A percentile compares a stretch with the other conserved stretches of the same genome.
Conservation (phyloP, 2,113 vertebrate species). For the Morone saxatilis region DNA sequence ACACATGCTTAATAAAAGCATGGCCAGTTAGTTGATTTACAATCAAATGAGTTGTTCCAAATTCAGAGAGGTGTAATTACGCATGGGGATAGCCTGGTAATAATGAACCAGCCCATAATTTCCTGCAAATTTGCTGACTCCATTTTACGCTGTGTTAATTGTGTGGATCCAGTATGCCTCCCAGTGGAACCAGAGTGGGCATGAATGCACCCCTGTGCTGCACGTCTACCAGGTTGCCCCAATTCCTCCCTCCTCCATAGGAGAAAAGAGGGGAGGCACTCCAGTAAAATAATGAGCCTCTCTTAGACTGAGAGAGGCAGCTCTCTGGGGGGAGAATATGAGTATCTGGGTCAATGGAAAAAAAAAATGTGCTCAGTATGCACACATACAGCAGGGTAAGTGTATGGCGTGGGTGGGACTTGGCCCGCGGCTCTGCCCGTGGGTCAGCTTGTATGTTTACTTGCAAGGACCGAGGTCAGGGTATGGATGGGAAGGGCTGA, state of each 20-base stretch:
- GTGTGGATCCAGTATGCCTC: constrained; percentile 63
- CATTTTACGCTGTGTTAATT: constrained; percentile 70
- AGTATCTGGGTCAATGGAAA: constrained; percentile 79
- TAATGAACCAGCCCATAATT: constrained; percentile 68
- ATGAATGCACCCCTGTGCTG: constrained; percentile 55
- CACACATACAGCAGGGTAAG: constrained; percentile 58
- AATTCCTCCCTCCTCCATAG: constrained; percentile 60
- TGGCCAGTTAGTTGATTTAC: constrained; percentile 53
- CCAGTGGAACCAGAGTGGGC: constrained; percentile 47
- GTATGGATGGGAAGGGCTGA: constrained; percentile 65
- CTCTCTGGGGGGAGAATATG: constrained; percentile 75
- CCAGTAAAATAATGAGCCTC: constrained; percentile 75
- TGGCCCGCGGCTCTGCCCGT: constrained; percentile 45
- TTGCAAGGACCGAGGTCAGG: constrained; percentile 49
- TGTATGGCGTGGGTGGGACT: constrained; percentile 68
- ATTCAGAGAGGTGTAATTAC: constrained; percentile 59
- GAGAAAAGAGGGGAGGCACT: constrained; percentile 64
- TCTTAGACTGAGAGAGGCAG: constrained; percentile 66
- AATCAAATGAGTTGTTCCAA: constrained; percentile 58
- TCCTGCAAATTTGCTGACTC: constrained; percentile 68
- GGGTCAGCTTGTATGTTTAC: constrained; percentile 65
- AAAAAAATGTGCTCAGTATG: constrained; percentile 51
- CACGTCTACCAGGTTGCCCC: constrained; percentile 63
- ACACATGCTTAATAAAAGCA: constrained; percentile 43
- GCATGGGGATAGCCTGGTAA: constrained; percentile 51